These are phyloP conservation scores for Oikopleura dioica DNA, from an alignment of 23 tunicate genomes.

Conservation along the genomic window DNA sequence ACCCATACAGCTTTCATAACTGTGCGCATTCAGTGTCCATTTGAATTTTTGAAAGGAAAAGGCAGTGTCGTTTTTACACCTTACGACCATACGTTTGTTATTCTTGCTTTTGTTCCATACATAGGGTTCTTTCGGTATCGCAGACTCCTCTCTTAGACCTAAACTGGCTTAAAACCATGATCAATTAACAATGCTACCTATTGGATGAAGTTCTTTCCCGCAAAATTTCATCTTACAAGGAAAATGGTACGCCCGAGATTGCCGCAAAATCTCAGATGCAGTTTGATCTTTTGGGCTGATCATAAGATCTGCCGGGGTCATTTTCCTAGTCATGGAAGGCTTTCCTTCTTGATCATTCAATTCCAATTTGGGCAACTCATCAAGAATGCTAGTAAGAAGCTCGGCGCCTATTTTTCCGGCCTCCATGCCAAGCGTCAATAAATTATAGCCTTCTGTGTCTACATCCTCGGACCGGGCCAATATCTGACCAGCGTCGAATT, in stretches of 20 bases:
- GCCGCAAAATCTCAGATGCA: background rate
- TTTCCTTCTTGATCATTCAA: background rate
- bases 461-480: background rate
- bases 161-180: too few relatives aligned
- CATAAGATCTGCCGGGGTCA: background rate
- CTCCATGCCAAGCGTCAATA: background rate
- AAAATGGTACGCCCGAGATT: background rate
- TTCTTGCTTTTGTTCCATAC: too few relatives aligned
- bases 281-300: background rate
- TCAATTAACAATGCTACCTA: too few relatives aligned
- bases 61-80: too few relatives aligned
- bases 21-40: too few relatives aligned
- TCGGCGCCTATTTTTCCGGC: background rate
- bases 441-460: background rate
- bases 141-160: too few relatives aligned
- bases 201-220: background rate
- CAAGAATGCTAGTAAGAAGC: background rate
- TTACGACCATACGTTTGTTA: too few relatives aligned
- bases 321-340: background rate
- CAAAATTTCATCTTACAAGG: background rate
- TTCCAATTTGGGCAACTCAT: background rate
- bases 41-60: too few relatives aligned
- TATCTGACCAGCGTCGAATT: background rate
- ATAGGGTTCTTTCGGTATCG: too few relatives aligned
- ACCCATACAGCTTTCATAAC: too few relatives aligned